Conservation (phyloP, 2,888 invertebrate species). For the Epicampocera succincta region DNA sequence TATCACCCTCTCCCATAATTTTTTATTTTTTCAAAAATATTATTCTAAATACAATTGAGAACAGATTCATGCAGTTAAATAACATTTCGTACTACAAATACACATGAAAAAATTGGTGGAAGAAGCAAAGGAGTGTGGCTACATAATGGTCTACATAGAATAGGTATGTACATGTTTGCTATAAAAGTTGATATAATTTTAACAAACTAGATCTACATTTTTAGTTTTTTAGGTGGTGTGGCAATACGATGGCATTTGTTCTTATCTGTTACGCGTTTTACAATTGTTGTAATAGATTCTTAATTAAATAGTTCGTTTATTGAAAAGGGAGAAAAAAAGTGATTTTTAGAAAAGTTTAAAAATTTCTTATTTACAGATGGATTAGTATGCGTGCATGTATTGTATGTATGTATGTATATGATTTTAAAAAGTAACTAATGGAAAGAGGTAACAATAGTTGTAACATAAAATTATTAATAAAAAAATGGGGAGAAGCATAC, state of each 20-base stretch:
- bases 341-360: constrained; percentile 26
- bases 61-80: too few relatives aligned
- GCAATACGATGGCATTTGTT: constrained; percentile 46
- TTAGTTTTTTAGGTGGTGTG: constrained; percentile 64
- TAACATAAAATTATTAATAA: not conserved
- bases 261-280: constrained; percentile 23
- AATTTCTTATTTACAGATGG: not conserved
- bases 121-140: too few relatives aligned
- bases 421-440: constrained; percentile 5
- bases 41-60: too few relatives aligned
- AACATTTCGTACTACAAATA: too few relatives aligned
- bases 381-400: too few relatives aligned
- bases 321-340: constrained; percentile 13
- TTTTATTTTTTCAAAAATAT: too few relatives aligned
- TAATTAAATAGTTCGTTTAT: constrained; percentile 18
- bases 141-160: too few relatives aligned
- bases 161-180: too few relatives aligned
- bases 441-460: constrained; percentile 5
- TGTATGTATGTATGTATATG: not conserved
- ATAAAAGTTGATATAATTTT: too few relatives aligned
- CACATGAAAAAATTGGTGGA: too few relatives aligned
- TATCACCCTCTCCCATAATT: too few relatives aligned
- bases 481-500: constrained; percentile 59
- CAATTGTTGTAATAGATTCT: constrained; percentile 64
- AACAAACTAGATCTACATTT: constrained; percentile 7